These are phyloP conservation scores for Chromis chromis DNA, from an alignment of 2,797 vertebrate species.

Conservation along the genomic window DNA sequence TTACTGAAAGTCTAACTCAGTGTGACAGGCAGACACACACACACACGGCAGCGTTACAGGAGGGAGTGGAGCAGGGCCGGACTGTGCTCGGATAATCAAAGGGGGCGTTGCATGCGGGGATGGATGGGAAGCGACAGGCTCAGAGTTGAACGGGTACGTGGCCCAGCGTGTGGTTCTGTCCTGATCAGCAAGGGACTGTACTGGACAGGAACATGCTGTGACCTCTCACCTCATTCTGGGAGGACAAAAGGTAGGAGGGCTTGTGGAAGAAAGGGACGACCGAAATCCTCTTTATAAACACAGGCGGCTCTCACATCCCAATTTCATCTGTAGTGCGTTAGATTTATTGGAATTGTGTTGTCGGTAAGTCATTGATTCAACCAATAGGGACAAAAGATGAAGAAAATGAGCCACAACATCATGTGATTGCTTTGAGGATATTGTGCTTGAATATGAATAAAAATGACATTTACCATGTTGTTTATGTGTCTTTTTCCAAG, in stretches of 20 bases:
- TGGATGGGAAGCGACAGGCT: conserved; percentile 93
- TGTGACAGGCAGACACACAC: conserved; percentile 83
- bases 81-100: conserved; percentile 87
- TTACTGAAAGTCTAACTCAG: conserved; percentile 87
- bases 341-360: conserved; percentile 10
- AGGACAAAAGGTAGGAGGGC: conserved; percentile 22
- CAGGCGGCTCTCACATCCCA: neutral
- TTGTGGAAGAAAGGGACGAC: conserved; percentile 33
- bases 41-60: conserved; percentile 46
- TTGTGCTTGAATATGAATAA: conserved; percentile 27
- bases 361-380: conserved; percentile 3
- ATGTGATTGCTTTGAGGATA: conserved; percentile 20
- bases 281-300: conserved; percentile 27
- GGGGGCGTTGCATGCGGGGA: conserved; percentile 84
- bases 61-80: conserved; percentile 59
- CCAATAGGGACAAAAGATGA: conserved; percentile 8
- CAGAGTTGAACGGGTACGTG: conserved; percentile 87
- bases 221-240: conserved; percentile 77
- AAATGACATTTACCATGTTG: conserved; percentile 20
- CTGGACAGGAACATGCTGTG: conserved; percentile 67
- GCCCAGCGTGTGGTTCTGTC: conserved; percentile 83
- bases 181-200: conserved; percentile 75
- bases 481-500: neutral
- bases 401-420: conserved; percentile 4
- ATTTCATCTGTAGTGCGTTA: neutral